A percentile compares a stretch with the other conserved stretches of the same genome.
Conservation (phyloP, 2,888 invertebrate genomes). For the Dichetophora obliterata region DNA sequence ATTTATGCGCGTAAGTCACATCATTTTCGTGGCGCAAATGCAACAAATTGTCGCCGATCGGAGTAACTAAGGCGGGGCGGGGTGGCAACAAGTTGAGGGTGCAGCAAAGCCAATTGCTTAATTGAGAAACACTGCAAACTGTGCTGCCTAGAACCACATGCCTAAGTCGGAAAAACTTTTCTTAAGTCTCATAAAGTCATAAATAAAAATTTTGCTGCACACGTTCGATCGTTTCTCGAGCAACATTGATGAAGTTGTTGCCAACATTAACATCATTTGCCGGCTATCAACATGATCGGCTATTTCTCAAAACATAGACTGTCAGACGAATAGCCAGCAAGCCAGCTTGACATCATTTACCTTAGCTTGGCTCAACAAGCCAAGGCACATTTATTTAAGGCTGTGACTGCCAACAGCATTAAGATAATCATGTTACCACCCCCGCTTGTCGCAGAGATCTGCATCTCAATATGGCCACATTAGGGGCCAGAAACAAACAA, state of each 20-base stretch:
- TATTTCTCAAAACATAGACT: not conserved
- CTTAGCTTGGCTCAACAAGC: too few relatives aligned
- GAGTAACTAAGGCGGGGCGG: conserved; percentile 42
- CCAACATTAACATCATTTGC: conserved; percentile 46
- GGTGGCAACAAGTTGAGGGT: conserved; percentile 27
- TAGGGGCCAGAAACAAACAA: not conserved
- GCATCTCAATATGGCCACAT: conserved; percentile 9
- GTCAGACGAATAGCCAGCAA: not conserved
- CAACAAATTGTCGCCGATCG: conserved; percentile 67
- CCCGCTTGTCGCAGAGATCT: not conserved
- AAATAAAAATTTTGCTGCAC: conserved; percentile 1
- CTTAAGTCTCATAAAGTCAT: not conserved
- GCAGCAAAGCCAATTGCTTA: conserved; percentile 29
- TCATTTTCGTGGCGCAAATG: conserved; percentile 65
- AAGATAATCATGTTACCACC: conserved; percentile 3
- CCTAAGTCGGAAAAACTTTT: too few relatives aligned
- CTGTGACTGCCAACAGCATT: not conserved
- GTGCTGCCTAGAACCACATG: not conserved
- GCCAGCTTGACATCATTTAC: too few relatives aligned
- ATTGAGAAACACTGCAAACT: conserved; percentile 10
- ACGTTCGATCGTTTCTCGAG: not conserved
- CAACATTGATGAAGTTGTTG: conserved; percentile 68
- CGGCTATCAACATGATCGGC: conserved; percentile 10
- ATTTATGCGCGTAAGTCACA: conserved; percentile 68
- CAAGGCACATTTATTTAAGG: not conserved